These are phyloP conservation scores for Centropyge bicolor DNA, from an alignment of 2,797 vertebrate species.

Conservation along the genomic window DNA sequence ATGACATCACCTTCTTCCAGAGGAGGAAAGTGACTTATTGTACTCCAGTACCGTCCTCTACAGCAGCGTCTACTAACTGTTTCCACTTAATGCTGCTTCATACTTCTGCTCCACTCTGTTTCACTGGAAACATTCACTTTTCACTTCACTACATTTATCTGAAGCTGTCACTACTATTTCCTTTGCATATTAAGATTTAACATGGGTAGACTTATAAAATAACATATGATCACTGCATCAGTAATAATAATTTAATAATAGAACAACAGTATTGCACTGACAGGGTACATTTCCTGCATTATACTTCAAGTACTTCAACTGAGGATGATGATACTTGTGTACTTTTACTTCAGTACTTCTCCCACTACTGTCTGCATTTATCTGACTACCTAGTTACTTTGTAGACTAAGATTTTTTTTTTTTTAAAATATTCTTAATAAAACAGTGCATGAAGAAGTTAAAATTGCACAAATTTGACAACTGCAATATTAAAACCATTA, in stretches of 20 bases:
- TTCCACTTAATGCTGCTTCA: background rate
- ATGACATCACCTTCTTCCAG: background rate
- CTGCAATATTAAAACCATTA: background rate
- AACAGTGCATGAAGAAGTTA: background rate
- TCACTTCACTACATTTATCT: background rate
- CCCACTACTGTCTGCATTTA: background rate
- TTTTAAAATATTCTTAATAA: background rate
- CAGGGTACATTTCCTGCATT: background rate
- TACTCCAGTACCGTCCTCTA: background rate
- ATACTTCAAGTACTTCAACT: background rate
- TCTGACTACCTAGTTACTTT: background rate
- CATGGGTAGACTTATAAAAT: too few relatives aligned
- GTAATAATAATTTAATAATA: background rate
- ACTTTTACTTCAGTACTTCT: background rate
- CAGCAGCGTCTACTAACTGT: background rate
- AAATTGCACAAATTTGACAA: too few relatives aligned
- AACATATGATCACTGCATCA: background rate
- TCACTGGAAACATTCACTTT: background rate
- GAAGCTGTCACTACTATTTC: background rate
- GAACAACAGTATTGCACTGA: background rate
- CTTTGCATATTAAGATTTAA: background rate
- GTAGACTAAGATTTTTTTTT: background rate
- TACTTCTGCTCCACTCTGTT: background rate
- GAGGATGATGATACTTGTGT: background rate
- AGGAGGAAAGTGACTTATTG: background rate